phyloP scores from a whole-genome alignment of 2,113 vertebrate genomes.

The Cinclus mexicanus region DNA sequence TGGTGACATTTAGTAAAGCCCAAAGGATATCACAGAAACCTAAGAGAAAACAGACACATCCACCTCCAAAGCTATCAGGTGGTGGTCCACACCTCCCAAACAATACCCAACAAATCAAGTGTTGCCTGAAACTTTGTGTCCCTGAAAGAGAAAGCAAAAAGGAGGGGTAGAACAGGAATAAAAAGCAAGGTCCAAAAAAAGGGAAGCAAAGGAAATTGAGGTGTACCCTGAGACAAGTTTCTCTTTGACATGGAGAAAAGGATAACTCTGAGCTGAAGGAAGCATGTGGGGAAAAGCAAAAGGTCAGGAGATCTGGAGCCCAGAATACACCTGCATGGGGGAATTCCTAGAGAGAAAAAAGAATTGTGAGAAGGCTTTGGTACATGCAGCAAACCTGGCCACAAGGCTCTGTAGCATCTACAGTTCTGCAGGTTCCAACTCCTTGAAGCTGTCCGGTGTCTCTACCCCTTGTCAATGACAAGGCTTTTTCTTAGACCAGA shows the following conservation, averaged over 20 bases:
- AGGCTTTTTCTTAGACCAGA: neutral
- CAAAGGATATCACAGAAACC: neutral
- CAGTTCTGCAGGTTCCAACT: neutral
- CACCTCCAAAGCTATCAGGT: neutral
- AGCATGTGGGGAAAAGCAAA: neutral
- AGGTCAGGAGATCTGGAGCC: neutral
- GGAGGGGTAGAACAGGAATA: neutral
- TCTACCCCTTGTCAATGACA: neutral
- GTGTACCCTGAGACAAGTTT: neutral
- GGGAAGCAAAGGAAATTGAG: neutral
- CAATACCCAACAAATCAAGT: neutral
- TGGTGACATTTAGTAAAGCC: neutral
- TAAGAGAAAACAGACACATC: neutral
- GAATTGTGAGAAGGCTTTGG: neutral
- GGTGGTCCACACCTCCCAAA: neutral
- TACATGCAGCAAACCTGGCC: neutral
- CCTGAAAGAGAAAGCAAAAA: neutral
- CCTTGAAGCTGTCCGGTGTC: neutral
- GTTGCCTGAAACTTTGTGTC: neutral
- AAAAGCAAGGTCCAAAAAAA: neutral
- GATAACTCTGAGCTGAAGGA: neutral
- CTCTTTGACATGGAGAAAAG: neutral
- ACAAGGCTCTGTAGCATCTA: neutral
- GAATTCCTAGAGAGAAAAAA: neutral
- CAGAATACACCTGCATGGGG: fast-evolving